Evolutionary conservation across 2,888 invertebrate genomes (phyloP).

Genomic region (Xestoiulus laeticollis): DNA sequence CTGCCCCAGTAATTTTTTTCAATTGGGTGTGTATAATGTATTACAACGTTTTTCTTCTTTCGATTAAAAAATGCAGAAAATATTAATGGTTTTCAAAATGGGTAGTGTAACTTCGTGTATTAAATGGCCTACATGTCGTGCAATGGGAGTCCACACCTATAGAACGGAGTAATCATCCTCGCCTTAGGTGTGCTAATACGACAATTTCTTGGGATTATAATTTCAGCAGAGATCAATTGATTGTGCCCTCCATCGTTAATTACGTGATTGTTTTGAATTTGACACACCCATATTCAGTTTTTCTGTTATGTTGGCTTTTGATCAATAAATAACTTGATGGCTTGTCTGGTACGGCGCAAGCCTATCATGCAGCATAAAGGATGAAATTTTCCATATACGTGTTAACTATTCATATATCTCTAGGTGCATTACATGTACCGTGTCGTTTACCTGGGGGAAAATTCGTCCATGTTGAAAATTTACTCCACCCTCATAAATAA

Average conservation of each 20-base stretch:
- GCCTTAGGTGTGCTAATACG: slow-evolving; percentile 29
- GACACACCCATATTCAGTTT: slow-evolving; percentile 17
- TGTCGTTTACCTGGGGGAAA: slow-evolving; percentile 32
- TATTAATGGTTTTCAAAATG: not conserved
- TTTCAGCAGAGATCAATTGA: slow-evolving; percentile 33
- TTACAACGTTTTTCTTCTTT: not conserved
- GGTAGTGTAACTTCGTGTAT: not conserved
- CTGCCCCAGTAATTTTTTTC: too few species aligned
- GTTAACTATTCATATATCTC: slow-evolving; percentile 33
- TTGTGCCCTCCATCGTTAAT: slow-evolving; percentile 28
- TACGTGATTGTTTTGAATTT: slow-evolving; percentile 15
- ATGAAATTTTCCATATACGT: not conserved
- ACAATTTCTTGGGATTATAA: not conserved
- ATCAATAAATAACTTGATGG: slow-evolving; percentile 27
- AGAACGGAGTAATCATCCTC: not conserved
- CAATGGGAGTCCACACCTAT: not conserved
- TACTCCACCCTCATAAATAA: slow-evolving; percentile 15
- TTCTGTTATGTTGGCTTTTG: slow-evolving; percentile 8
- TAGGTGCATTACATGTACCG: not conserved
- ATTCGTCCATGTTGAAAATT: not conserved
- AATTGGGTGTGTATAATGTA: not conserved
- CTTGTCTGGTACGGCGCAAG: not conserved
- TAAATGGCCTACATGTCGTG: not conserved
- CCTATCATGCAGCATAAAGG: not conserved
- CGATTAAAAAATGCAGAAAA: not conserved